Base-by-base conservation (phyloP, 2,888 invertebrate genomes). In the Plagodis dolabraria region DNA sequence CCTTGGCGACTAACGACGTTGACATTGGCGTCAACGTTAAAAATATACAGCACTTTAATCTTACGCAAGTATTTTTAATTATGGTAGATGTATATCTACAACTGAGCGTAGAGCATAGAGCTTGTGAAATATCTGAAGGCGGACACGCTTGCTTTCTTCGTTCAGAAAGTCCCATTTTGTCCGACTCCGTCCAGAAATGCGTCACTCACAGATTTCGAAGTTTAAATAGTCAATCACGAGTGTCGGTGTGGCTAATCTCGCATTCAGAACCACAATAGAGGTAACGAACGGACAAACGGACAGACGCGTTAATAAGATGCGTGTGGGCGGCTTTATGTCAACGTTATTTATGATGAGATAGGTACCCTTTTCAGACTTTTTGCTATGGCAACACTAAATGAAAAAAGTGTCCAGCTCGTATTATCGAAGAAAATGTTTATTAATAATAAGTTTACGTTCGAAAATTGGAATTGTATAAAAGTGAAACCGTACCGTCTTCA, bases 141-240 rank as follows among this genome's bases (percentile, higher is more conserved):
- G 50, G 58, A 55, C n/a, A n/a, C 42, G 44, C 22, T 44, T n/a
- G 42, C 22, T 57, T 57, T 52, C 42, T 48, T 11, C 43, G 51
- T 64, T 66, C 63, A 49, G 56, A 57, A 63, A 52, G 63, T 56
- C 56, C 48, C 57, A 56, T 55, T 22, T 50, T 42, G 55, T 77
- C 80, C 22, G 22, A 33, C 34, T 51, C 49, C 45, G 45, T 53
- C 33, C 80, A 76, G 81, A 81, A 82, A 80, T 78, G 82, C 83
- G 83, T 87, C 84, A 83, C 82, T 86, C 82, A 78, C 76, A 85
- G 53, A 53, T 79, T 82, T 85, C 74, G 80, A 85, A 84, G 82
- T 89, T 79, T 89, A 89, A 90, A 92, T 91, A 92, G 91, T 91
- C 91, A 89, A 92, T 92, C 90, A 92, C 86, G 89, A 86, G 83